Evolutionary conservation across 2,888 invertebrate species (phyloP), one percentile per base, ranked within the genome.

Genomic region (Adelphocoris suturalis): DNA sequence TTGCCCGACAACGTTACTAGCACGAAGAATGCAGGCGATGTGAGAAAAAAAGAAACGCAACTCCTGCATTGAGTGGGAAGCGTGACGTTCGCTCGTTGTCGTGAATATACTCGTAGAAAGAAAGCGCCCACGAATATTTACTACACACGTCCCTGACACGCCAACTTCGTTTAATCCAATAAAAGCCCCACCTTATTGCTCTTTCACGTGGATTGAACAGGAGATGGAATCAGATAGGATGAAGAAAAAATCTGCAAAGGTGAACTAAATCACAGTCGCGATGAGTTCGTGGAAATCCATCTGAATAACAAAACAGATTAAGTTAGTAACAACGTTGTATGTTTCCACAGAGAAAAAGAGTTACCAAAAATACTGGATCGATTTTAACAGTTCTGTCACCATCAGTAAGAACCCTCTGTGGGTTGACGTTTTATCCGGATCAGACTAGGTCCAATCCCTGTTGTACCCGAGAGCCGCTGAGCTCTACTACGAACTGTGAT

Each of bases 111-210:
- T n/a, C n/a, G n/a, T n/a, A 80, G 46, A 46, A 16, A 78, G 23
- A 80, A 80, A 80, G 80, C 46, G 0, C n/a, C 48, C 80, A 28
- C 80, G 48, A 80, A n/a, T 80, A 80, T 80, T 80, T 80, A 80
- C 80, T 47, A 14, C 80, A 68, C 68, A 68, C 80, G 80, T 80
- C 46, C 11, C 46, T n/a, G 46, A 80, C 80, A 80, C 80, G 80
- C 80, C 19, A 80, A 80, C 80, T 12, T 19, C 46, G 68, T 80
- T 80, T 80, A 80, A 80, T 80, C 80, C 80, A 80, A 80, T 80
- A 80, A 80, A 28, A 80, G 80, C 46, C 19, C 23, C 23, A 0
- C 68, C 27, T 5, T 23, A 23, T 68, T n/a, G n/a, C 57, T n/a
- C 37, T 7, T 37, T 37, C 5, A 16, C n/a, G 1, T 16, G n/a